phyloP scores from a whole-genome alignment of 2,797 vertebrate species.

The Serranus cabrilla region DNA sequence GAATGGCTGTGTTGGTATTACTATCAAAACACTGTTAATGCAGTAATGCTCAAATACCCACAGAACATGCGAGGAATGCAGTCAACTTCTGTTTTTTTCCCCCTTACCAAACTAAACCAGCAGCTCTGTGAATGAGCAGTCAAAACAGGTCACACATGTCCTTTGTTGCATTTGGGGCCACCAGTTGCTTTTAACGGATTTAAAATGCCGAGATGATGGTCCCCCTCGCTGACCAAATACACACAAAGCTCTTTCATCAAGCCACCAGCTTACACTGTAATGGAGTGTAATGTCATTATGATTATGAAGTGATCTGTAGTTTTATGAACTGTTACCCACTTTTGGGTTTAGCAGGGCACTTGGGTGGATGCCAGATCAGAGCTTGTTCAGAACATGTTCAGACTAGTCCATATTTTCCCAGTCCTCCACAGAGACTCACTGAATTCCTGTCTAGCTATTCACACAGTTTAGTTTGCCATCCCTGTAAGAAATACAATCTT shows the following conservation, averaged over 20 bases:
- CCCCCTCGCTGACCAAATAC: conserved; percentile 42
- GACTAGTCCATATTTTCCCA: conserved; percentile 64
- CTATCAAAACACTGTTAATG: conserved; percentile 68
- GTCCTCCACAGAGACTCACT: conserved; percentile 34
- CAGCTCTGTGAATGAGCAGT: conserved; percentile 63
- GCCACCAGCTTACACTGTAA: conserved; percentile 58
- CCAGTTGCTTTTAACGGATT: conserved; percentile 74
- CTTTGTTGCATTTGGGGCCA: conserved; percentile 63
- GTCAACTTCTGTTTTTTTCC: conserved; percentile 32
- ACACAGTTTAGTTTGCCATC: conserved; percentile 19
- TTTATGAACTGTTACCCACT: conserved; percentile 64
- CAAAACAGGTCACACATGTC: conserved; percentile 73
- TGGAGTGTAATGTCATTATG: conserved; percentile 55
- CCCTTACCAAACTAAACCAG: conserved; percentile 53
- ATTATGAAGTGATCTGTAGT: conserved; percentile 60
- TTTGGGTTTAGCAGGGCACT: conserved; percentile 59
- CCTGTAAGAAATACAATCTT: conserved; percentile 10
- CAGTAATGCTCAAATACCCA: conserved; percentile 72
- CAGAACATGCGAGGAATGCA: conserved; percentile 76
- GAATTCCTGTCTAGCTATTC: conserved; percentile 56
- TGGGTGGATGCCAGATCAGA: conserved; percentile 57
- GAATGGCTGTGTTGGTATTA: conserved; percentile 47
- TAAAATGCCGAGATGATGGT: conserved; percentile 54
- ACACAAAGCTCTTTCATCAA: conserved; percentile 54
- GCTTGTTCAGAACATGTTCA: conserved; percentile 71